phyloP scores from a whole-genome alignment of 2,888 invertebrate genomes.

The Meta bourneti region DNA sequence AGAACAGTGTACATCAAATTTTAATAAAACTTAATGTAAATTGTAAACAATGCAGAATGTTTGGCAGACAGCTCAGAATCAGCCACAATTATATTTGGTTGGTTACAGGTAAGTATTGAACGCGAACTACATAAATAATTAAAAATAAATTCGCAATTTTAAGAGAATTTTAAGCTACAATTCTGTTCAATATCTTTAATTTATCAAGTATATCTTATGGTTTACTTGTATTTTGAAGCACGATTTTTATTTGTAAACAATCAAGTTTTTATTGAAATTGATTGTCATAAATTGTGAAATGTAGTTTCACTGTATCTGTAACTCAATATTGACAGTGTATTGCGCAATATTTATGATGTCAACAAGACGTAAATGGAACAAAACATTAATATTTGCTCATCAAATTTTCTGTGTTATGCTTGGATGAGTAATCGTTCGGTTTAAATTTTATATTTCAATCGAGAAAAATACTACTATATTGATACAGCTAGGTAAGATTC shows the following conservation, averaged over 20 bases:
- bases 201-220: background rate
- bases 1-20: background rate
- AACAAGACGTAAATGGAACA: background rate
- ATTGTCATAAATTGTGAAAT: background rate
- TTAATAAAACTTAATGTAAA: background rate
- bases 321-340: background rate
- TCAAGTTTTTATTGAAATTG: too few species aligned
- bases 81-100: constrained; percentile 30
- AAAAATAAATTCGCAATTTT: background rate
- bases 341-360: background rate
- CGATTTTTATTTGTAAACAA: background rate
- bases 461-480: too few species aligned
- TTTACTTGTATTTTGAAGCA: background rate
- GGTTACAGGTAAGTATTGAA: constrained; percentile 31
- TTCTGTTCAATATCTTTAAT: background rate
- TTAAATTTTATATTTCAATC: background rate
- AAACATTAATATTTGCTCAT: background rate
- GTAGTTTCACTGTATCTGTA: background rate
- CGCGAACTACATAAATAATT: background rate
- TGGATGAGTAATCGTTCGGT: background rate
- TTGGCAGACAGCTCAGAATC: constrained; percentile 35
- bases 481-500: background rate
- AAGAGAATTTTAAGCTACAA: background rate
- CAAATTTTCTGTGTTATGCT: background rate
- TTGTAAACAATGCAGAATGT: constrained; percentile 28